phyloP scores from a whole-genome alignment of 2,113 vertebrate species.

The Zonotrichia leucophrys region DNA sequence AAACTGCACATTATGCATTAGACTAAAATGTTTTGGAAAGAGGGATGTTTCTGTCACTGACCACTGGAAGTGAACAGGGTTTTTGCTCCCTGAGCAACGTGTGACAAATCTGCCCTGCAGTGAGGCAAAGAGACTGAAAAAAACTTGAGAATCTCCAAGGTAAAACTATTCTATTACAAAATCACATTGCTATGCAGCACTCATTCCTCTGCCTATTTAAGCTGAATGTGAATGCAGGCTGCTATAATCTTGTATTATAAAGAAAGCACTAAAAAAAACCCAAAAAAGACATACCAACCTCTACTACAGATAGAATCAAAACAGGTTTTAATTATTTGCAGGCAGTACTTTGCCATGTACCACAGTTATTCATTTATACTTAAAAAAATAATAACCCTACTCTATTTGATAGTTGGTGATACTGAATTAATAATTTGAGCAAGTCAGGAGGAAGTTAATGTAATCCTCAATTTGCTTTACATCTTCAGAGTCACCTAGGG shows the following conservation, averaged over 20 bases:
- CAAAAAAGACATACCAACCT: neutral
- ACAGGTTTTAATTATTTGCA: neutral
- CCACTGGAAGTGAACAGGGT: neutral
- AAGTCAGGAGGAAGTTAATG: constrained; percentile 50
- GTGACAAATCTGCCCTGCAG: neutral
- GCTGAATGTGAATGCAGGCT: neutral
- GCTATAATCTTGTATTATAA: neutral
- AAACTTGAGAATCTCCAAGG: neutral
- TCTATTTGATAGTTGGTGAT: neutral
- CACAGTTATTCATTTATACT: neutral
- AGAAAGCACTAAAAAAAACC: neutral
- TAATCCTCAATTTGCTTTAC: constrained; percentile 57
- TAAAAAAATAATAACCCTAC: neutral
- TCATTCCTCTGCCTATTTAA: neutral
- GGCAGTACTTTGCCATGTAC: neutral
- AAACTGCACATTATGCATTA: neutral
- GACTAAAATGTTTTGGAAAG: neutral
- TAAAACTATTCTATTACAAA: neutral
- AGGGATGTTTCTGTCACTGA: neutral
- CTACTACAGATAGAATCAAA: neutral
- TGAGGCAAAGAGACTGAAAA: neutral
- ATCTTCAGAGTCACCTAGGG: constrained; percentile 41
- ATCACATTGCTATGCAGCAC: neutral
- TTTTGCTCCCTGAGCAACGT: neutral
- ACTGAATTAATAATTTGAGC: constrained; percentile 40